Conservation (phyloP, 2,797 vertebrate genomes). For the Cirrhinus mrigala region DNA sequence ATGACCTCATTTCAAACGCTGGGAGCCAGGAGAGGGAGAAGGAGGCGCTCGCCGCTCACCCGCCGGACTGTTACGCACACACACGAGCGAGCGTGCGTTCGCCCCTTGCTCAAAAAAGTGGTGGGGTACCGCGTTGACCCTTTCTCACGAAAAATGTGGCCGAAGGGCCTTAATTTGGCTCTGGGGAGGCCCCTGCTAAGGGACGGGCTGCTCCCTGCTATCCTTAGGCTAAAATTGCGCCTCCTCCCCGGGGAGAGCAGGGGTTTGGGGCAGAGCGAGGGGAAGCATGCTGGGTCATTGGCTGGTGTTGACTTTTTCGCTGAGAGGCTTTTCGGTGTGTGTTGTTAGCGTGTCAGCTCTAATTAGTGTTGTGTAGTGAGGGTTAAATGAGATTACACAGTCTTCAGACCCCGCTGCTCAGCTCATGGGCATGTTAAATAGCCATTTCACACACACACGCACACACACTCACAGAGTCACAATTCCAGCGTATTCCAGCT, state of each 20-base stretch:
- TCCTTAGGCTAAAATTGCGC: slow-evolving; percentile 62
- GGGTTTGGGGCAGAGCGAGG: slow-evolving; percentile 61
- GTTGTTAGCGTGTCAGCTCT: slow-evolving; percentile 84
- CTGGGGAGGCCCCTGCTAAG: slow-evolving; percentile 67
- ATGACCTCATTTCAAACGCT: slow-evolving; percentile 90
- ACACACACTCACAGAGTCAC: slow-evolving; percentile 46
- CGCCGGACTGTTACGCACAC: slow-evolving; percentile 59
- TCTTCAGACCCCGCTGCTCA: slow-evolving; percentile 80
- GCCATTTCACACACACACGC: slow-evolving; percentile 50
- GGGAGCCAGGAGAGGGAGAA: slow-evolving; percentile 72
- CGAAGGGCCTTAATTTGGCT: slow-evolving; percentile 80
- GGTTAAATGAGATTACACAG: slow-evolving; percentile 91
- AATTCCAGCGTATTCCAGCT: slow-evolving; percentile 38
- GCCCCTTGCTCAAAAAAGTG: slow-evolving; percentile 52
- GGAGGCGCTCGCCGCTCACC: slow-evolving; percentile 66
- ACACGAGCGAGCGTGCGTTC: slow-evolving; percentile 46
- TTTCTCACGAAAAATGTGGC: slow-evolving; percentile 50
- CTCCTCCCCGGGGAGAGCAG: slow-evolving; percentile 41
- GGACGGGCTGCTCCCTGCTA: slow-evolving; percentile 51
- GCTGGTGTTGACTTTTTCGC: slow-evolving; percentile 86
- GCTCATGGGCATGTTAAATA: slow-evolving; percentile 86
- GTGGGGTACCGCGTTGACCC: slow-evolving; percentile 61
- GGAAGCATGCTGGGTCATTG: slow-evolving; percentile 78
- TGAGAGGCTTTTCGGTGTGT: slow-evolving; percentile 83
- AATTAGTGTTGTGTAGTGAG: slow-evolving; percentile 84